Conservation (phyloP, 1,140 invertebrate species). For the Drosophila nigrodunni region DNA sequence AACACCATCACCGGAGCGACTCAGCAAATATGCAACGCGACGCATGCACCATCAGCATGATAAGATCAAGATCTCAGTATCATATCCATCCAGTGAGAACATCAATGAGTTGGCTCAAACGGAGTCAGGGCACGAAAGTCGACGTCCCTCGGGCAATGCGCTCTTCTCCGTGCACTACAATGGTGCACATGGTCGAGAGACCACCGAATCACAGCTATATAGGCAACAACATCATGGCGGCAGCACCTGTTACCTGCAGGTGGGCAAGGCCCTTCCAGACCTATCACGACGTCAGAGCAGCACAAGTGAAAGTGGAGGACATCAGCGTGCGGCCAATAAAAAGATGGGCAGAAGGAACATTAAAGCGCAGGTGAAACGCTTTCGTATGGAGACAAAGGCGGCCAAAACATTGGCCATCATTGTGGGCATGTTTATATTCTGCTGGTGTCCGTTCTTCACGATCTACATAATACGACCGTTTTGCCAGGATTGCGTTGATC, state of each 20-base stretch:
- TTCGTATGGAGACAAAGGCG: conserved; percentile 93
- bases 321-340: conserved; percentile 85
- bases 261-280: conserved; percentile 85
- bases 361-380: conserved; percentile 87
- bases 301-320: conserved; percentile 82
- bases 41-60: conserved; percentile 87
- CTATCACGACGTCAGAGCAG: conserved; percentile 81
- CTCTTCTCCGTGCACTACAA: conserved; percentile 78
- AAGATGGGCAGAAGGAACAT: conserved; percentile 87
- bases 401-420: conserved; percentile 96
- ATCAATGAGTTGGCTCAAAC: conserved; percentile 85
- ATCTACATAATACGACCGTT: conserved; percentile 93
- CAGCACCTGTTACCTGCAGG: conserved; percentile 86
- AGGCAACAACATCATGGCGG: conserved; percentile 84
- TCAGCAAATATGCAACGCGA: conserved; percentile 76
- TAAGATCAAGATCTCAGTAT: conserved; percentile 93
- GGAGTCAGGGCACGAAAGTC: conserved; percentile 41
- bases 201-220: conserved; percentile 71
- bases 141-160: conserved; percentile 64
- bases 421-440: conserved; percentile 95
- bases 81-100: conserved; percentile 92
- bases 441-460: conserved; percentile 95
- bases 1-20: conserved; percentile 76
- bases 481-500: conserved; percentile 88
- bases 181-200: conserved; percentile 66